Evolutionary conservation across 2,113 vertebrate genomes (phyloP).

Genomic region (Chionodraco myersi): DNA sequence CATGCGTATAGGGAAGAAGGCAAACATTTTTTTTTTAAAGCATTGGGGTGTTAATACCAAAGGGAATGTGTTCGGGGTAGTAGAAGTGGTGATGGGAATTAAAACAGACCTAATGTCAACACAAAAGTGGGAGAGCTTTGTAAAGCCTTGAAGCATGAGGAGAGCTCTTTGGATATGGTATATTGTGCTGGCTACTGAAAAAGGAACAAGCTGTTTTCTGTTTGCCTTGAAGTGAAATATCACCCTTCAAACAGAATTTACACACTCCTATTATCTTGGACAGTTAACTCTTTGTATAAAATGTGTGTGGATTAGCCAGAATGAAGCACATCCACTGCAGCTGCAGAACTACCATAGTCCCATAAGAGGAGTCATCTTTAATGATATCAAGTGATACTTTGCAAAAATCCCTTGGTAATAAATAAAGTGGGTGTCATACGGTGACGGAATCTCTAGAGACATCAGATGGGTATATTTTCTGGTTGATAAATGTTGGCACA

Average conservation of each 20-base stretch:
- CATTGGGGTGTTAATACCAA: slow-evolving; percentile 42
- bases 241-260: slow-evolving; percentile 33
- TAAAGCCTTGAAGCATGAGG: slow-evolving; percentile 43
- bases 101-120: slow-evolving; percentile 70
- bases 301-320: slow-evolving; percentile 35
- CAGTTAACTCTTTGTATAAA: slow-evolving; percentile 15
- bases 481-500: slow-evolving; percentile 32
- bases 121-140: slow-evolving; percentile 49
- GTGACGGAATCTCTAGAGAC: slow-evolving; percentile 24
- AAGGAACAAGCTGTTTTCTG: slow-evolving; percentile 61
- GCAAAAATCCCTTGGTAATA: slow-evolving; percentile 37
- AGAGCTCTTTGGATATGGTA: slow-evolving; percentile 43
- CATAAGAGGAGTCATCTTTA: slow-evolving; percentile 26
- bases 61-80: slow-evolving; percentile 24
- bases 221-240: slow-evolving; percentile 58
- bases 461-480: slow-evolving; percentile 40
- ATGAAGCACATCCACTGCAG: slow-evolving; percentile 9
- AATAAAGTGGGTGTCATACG: slow-evolving; percentile 29
- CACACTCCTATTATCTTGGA: slow-evolving; percentile 27
- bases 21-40: slow-evolving; percentile 39
- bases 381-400: slow-evolving; percentile 36
- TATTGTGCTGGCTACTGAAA: slow-evolving; percentile 53
- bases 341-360: slow-evolving; percentile 6
- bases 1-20: slow-evolving; percentile 52
- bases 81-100: slow-evolving; percentile 69